Evolutionary conservation across 2,797 vertebrate genomes (phyloP).

Genomic region (Pachyuromys duprasi): DNA sequence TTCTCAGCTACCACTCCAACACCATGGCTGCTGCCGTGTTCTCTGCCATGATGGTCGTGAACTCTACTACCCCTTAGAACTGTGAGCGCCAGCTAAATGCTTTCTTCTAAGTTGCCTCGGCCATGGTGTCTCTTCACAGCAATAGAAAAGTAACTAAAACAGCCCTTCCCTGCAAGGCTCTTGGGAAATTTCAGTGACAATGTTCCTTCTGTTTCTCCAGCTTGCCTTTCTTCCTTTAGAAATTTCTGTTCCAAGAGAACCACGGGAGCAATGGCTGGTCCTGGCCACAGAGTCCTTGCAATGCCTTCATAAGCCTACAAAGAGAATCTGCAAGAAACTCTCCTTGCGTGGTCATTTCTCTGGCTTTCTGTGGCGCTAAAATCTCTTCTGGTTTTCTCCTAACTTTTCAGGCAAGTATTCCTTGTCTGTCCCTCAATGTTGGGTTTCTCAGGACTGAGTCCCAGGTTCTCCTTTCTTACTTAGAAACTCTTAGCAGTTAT

Average conservation of each 20-base stretch:
- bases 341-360: background rate
- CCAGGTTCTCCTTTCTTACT: background rate
- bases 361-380: background rate
- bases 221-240: background rate
- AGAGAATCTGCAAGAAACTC: background rate
- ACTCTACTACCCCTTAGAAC: background rate
- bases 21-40: background rate
- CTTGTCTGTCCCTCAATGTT: background rate
- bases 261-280: background rate
- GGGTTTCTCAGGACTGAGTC: background rate
- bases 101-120: background rate
- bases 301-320: fast-evolving
- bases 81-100: background rate
- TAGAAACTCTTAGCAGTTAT: background rate
- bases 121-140: background rate
- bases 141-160: background rate
- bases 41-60: background rate
- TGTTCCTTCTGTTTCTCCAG: background rate
- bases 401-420: background rate
- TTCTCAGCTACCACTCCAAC: background rate
- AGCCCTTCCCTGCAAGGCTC: background rate
- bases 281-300: background rate
- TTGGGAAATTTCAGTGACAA: background rate
- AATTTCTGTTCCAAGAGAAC: background rate
- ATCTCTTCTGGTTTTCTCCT: background rate